Percentiles rank a stretch among this genome's conserved stretches.
Conservation (phyloP, 2,888 invertebrate genomes). For the Eupsilia transversa region DNA sequence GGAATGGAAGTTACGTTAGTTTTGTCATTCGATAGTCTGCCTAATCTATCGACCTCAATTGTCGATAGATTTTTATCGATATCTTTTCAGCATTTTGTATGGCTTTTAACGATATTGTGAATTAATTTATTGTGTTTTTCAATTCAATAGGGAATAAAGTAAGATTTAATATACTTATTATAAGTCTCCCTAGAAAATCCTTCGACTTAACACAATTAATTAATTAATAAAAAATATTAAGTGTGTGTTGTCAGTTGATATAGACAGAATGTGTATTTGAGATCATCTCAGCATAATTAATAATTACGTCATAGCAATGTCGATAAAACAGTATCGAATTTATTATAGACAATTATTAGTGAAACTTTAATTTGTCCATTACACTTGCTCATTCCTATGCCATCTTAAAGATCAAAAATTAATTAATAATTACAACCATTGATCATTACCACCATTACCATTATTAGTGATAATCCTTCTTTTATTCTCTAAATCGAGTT, state of each 20-base stretch:
- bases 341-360: background rate
- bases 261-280: constrained; percentile 4
- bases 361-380: too few species aligned
- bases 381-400: background rate
- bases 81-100: background rate
- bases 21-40: constrained; percentile 1
- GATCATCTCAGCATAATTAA: constrained; percentile 12
- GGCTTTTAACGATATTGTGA: background rate
- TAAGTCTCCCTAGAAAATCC: background rate
- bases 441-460: constrained; percentile 31
- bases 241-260: background rate
- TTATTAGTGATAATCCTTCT: background rate
- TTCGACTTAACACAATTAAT: constrained; percentile 2
- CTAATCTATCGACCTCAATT: background rate
- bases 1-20: constrained; percentile 62
- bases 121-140: constrained; percentile 1
- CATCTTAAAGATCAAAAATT: constrained; percentile 36
- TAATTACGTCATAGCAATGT: constrained; percentile 17
- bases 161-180: background rate
- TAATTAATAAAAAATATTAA: background rate
- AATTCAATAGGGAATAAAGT: background rate
- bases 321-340: background rate
- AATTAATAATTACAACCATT: constrained; percentile 56
- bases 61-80: constrained; percentile 14
- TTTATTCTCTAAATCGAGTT: constrained; percentile 35